phyloP scores from a whole-genome alignment of 2,888 invertebrate species.

The Parnassius smintheus region DNA sequence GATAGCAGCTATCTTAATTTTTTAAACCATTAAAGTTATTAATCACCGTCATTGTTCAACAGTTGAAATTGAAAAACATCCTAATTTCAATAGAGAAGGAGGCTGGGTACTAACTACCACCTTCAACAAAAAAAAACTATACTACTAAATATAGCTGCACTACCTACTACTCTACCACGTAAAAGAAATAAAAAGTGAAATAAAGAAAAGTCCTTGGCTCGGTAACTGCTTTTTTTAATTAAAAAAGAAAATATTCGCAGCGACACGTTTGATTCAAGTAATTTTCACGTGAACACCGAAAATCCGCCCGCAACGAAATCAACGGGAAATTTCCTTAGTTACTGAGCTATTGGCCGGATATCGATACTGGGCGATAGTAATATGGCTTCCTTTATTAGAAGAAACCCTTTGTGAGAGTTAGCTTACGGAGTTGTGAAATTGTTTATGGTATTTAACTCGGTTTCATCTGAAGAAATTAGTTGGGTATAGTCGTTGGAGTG shows the following conservation, averaged over 20 bases:
- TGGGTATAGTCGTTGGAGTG: not conserved
- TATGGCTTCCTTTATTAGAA: constrained; percentile 14
- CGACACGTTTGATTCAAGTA: constrained; percentile 2
- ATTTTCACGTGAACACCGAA: constrained; percentile 9
- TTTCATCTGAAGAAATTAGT: constrained; percentile 5
- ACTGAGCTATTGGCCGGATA: constrained; percentile 10
- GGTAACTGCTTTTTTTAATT: too few species aligned
- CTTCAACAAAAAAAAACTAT: too few species aligned
- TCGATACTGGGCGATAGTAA: constrained; percentile 5
- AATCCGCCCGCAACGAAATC: constrained; percentile 5
- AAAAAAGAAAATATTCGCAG: not conserved
- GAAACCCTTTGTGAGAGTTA: constrained; percentile 10
- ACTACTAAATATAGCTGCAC: too few species aligned
- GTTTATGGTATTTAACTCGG: constrained; percentile 5
- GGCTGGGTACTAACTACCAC: too few species aligned
- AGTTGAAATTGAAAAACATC: not conserved
- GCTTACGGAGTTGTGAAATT: constrained; percentile 8
- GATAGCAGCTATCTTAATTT: constrained; percentile 25
- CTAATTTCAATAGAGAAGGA: too few species aligned
- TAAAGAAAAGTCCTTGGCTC: too few species aligned
- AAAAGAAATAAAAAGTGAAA: too few species aligned
- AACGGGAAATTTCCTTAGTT: constrained; percentile 10
- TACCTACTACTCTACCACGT: too few species aligned
- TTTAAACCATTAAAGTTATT: constrained; percentile 22
- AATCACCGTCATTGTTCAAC: constrained; percentile 19